Conservation (phyloP, 2,888 invertebrate species). For the Cephus nigrinus region DNA sequence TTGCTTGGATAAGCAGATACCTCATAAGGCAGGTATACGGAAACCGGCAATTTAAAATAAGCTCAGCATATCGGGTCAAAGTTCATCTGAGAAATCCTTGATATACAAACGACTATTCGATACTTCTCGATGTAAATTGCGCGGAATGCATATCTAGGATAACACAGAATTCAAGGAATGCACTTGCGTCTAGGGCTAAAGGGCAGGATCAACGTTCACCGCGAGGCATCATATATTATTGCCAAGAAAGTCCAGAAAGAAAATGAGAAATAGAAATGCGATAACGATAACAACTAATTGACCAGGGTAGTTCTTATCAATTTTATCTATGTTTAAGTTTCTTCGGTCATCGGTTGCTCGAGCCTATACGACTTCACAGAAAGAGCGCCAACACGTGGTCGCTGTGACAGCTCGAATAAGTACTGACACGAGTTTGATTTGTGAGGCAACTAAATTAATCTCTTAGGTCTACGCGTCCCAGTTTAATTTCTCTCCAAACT, state of each 20-base stretch:
- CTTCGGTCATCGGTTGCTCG: background rate
- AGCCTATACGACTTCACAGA: background rate
- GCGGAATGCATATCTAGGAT: background rate
- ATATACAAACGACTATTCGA: background rate
- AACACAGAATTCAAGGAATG: background rate
- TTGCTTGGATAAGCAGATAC: background rate
- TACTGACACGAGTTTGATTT: background rate
- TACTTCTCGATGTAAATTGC: background rate
- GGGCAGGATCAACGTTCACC: background rate
- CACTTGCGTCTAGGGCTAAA: background rate
- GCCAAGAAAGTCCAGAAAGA: background rate
- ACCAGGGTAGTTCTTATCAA: background rate
- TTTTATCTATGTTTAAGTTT: background rate
- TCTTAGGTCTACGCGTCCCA: background rate
- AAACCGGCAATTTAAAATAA: background rate
- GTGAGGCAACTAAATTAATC: background rate
- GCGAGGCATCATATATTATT: background rate
- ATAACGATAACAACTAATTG: background rate
- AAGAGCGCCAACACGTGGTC: background rate
- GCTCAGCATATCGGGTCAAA: background rate
- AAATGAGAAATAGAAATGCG: background rate
- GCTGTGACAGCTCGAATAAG: background rate
- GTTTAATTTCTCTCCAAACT: background rate
- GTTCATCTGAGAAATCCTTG: background rate
- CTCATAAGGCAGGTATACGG: background rate